These are phyloP conservation scores for Masnerella sp. DNA, from an alignment of 2,888 invertebrate species.

Conservation along the genomic window DNA sequence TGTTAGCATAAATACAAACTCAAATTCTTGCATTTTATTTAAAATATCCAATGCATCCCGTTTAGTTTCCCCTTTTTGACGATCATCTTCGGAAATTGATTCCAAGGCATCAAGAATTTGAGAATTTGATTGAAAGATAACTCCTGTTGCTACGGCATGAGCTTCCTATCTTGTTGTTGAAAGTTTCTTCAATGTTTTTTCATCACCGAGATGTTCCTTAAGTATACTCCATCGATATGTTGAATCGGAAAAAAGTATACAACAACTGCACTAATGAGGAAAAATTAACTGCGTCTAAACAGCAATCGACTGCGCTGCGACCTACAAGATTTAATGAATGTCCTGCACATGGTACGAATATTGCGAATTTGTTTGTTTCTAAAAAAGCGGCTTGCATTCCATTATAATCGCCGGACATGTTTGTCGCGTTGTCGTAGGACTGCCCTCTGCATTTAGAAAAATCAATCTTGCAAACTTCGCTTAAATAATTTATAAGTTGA, in stretches of 20 bases:
- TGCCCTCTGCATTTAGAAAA: conserved; percentile 58
- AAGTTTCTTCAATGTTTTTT: conserved; percentile 10
- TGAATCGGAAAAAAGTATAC: conserved; percentile 32
- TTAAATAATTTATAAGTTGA: conserved; percentile 18
- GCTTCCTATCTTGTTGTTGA: conserved; percentile 35
- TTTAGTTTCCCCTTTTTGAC: conserved; percentile 30
- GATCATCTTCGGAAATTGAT: conserved; percentile 29
- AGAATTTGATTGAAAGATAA: conserved; percentile 7
- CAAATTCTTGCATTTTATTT: conserved; percentile 40
- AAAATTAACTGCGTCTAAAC: conserved; percentile 48
- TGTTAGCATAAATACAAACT: conserved; percentile 35
- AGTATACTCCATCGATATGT: conserved; percentile 30
- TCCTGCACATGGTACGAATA: conserved; percentile 58
- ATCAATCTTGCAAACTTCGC: conserved; percentile 32
- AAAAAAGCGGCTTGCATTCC: conserved; percentile 55
- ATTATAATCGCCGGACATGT: conserved; percentile 59
- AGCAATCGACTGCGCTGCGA: conserved; percentile 51
- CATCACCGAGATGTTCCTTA: background rate
- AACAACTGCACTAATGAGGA: conserved; percentile 35
- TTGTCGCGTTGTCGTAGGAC: conserved; percentile 60
- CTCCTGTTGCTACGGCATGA: conserved; percentile 8
- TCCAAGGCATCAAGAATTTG: conserved; percentile 25
- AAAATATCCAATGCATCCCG: conserved; percentile 21
- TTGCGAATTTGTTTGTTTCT: conserved; percentile 52
- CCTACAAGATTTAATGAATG: conserved; percentile 61